These are phyloP conservation scores for Phoebastria nigripes DNA, from an alignment of 2,797 vertebrate genomes.

Conservation along the genomic window DNA sequence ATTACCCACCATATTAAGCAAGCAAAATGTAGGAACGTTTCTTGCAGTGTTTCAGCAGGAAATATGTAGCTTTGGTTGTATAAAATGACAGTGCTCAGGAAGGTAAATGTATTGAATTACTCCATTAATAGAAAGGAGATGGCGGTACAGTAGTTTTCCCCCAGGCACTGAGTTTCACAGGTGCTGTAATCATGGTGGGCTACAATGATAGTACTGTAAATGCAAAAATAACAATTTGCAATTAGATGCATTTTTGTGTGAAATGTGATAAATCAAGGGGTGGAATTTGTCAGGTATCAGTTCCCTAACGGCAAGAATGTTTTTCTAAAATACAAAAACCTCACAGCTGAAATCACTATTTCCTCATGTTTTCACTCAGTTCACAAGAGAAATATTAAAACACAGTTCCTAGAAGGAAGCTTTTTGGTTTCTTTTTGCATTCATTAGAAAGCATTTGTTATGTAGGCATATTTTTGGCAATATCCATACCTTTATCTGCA, in stretches of 20 bases:
- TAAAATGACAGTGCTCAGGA: not conserved
- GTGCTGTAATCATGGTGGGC: slow-evolving; percentile 20
- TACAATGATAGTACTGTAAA: slow-evolving; percentile 38
- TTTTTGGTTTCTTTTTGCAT: not conserved
- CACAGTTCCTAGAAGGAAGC: not conserved
- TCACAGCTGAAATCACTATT: slow-evolving; percentile 12
- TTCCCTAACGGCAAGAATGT: slow-evolving; percentile 31
- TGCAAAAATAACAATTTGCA: slow-evolving; percentile 30
- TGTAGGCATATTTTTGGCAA: not conserved
- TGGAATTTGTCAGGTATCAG: slow-evolving; percentile 29
- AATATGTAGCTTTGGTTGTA: not conserved
- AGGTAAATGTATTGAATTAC: slow-evolving; percentile 17
- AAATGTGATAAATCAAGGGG: slow-evolving; percentile 56
- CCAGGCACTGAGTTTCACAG: slow-evolving; percentile 27
- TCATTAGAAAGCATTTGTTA: slow-evolving; percentile 16
- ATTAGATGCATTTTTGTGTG: slow-evolving; percentile 47
- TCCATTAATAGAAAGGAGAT: slow-evolving; percentile 22
- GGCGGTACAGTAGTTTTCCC: slow-evolving; percentile 21
- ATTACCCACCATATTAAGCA: not conserved
- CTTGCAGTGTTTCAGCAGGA: slow-evolving; percentile 12
- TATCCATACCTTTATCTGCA: not conserved
- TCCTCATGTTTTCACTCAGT: slow-evolving; percentile 16
- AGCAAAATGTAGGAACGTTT: not conserved
- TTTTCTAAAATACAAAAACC: slow-evolving; percentile 6
- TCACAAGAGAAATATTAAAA: slow-evolving; percentile 8